Evolutionary conservation across 1,140 invertebrate genomes (phyloP), one percentile per base, ranked within the genome.

Genomic region (Eupeodes corollae): DNA sequence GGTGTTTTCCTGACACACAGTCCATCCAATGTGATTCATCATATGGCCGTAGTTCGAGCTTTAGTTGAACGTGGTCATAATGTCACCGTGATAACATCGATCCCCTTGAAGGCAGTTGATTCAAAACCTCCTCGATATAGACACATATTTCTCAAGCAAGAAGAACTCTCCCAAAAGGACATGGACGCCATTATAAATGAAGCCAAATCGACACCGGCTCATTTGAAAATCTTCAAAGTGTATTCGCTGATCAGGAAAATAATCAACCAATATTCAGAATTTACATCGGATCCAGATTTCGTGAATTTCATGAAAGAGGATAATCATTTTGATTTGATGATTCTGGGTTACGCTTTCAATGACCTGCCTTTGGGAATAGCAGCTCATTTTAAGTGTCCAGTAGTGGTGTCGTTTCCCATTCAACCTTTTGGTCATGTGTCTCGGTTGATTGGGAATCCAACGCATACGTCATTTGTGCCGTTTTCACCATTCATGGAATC

Each of bases 401-500:
- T 35, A 5, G 14, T 35, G 14, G 12, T 35, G 21, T 26, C 21
- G 8, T 26, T 26, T 26, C 21, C 21, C 8, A 26, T 26, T 26
- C 21, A 26, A 26, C 21, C 21, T 26, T 26, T 26, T 26, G 21
- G 21, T 26, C 21, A 26, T 26, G 21, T 26, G 3, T 26, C 21
- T 5, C 21, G 21, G 8, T 5, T 26, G 21, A 26, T 26, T 26
- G 21, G 21, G 3, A 26, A 26, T 26, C 21, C 21, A 26, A 26
- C 21, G 21, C 21, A 26, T 26, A 26, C 21, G 8, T 3, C 21
- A 26, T 26, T 26, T 26, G 21, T 26, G 3, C 21, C 21, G 8
- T 26, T 26, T 26, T 26, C 21, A 26, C 21, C 21, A 26, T 26
- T 26, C 8, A 26, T 26, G 21, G 21, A 26, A 63, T 15, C 58